Base-by-base conservation (phyloP, 2,113 vertebrate species). In the Chunga burmeisteri region DNA sequence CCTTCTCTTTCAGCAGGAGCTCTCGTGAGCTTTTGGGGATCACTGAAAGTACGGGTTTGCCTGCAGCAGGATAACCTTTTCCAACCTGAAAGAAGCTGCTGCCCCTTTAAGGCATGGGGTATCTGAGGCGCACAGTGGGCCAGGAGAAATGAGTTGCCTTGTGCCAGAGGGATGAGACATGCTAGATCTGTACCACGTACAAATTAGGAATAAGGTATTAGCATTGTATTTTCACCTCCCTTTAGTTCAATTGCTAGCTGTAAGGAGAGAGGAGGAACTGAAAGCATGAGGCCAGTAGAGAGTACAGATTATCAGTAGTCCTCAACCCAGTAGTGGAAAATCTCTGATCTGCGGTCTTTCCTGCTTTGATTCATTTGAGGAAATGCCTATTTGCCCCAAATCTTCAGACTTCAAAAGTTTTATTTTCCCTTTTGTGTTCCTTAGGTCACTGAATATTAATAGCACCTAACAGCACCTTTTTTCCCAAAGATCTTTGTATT, bases 21-120 rank as follows among this genome's bases (percentile, higher is more conserved):
- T 3, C 11, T 63, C 83, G n/a, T 50, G 36, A 78, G 61, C 55
- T 90, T 75, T 63, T 55, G n/a, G 38, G 38, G 13, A 29, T 17
- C 40, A 30, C 42, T 34, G 61, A 4, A 71, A 66, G 4, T 14
- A 38, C 1, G 6, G n/a, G 4, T 75, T 80, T n/a, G 34, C 42
- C 26, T 72, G 38, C 75, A 80, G 62, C 53, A 63, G 22, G 16
- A 21, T 52, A 30, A 59, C 26, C 8, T 88, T 65, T 77, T 68
- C n/a, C 26, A 47, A 30, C 12, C 16, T 61, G 36, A 66, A 77
- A 10, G 55, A 70, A 74, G 13, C 34, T 50, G 6, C n/a, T 83
- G 36, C 36, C 25, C 36, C 82, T 25, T 67, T 63, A 27, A 16
- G n/a, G 26, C 0, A 0, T 52, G 44, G 38, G 13, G 7, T 38